Evolutionary conservation across 1,140 invertebrate species (phyloP).

Genomic region (Pseudachorutes palmiensis): DNA sequence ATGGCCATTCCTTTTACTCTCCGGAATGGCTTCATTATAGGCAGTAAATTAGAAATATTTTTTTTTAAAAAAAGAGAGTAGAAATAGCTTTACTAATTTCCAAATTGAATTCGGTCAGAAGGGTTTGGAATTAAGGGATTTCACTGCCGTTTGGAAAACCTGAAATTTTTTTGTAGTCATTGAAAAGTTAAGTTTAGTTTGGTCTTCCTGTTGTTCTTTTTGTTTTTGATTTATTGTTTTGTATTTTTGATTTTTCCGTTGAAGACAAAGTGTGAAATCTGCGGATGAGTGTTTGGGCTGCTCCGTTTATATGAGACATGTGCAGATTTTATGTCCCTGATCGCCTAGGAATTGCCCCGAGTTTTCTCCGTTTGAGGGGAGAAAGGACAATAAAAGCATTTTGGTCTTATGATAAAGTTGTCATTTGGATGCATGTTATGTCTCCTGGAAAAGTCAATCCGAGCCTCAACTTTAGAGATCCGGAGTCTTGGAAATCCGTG

Average conservation of each 20-base stretch:
- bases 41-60: too few species aligned
- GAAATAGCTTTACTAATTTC: too few species aligned
- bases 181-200: too few species aligned
- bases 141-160: too few species aligned
- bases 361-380: background rate
- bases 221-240: too few species aligned
- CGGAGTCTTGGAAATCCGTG: too few species aligned
- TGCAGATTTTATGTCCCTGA: slow-evolving; percentile 1
- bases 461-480: background rate
- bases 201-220: background rate
- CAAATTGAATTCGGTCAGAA: too few species aligned
- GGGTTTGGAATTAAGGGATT: too few species aligned
- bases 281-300: background rate
- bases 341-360: background rate
- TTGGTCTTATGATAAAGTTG: slow-evolving; percentile 37
- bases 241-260: too few species aligned
- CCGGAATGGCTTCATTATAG: background rate
- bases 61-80: too few species aligned
- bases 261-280: slow-evolving; percentile 9
- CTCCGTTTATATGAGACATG: slow-evolving; percentile 4
- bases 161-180: too few species aligned
- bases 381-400: slow-evolving; percentile 14
- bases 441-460: slow-evolving; percentile 13
- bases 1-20: too few species aligned
- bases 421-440: slow-evolving; percentile 37